Evolutionary conservation across 2,888 invertebrate genomes (phyloP).

Genomic region (Stenolophus ochropezus): DNA sequence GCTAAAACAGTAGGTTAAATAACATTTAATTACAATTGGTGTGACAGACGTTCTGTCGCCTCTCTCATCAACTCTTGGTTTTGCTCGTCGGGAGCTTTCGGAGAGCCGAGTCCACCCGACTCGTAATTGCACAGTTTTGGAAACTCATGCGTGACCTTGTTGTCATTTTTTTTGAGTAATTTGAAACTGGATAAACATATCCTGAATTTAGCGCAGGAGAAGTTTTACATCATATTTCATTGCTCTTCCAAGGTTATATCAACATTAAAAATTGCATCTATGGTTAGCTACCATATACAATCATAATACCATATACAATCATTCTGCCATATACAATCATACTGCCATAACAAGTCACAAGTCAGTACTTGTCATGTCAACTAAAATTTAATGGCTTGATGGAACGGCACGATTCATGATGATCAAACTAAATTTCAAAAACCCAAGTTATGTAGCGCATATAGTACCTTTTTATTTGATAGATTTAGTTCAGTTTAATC

Average conservation of each 20-base stretch:
- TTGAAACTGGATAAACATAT: conserved; percentile 28
- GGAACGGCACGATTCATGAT: too few relatives aligned
- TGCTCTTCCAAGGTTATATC: neutral
- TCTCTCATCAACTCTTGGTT: neutral
- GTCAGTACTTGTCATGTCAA: too few relatives aligned
- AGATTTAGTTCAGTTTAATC: too few relatives aligned
- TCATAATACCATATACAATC: too few relatives aligned
- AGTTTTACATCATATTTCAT: neutral
- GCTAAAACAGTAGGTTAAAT: conserved; percentile 40
- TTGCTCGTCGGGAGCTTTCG: neutral
- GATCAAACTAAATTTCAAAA: too few relatives aligned
- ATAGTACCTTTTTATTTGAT: too few relatives aligned
- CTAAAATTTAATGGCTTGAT: too few relatives aligned
- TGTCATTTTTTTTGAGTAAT: conserved; percentile 19
- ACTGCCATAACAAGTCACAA: too few relatives aligned
- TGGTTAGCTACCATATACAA: too few relatives aligned
- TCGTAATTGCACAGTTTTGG: conserved; percentile 24
- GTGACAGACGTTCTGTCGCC: conserved; percentile 25
- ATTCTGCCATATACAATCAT: too few relatives aligned
- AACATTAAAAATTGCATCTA: too few relatives aligned
- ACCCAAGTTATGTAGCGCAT: too few relatives aligned
- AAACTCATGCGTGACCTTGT: conserved; percentile 18
- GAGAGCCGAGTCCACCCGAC: conserved; percentile 8
- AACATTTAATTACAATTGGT: conserved; percentile 42
- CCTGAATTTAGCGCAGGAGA: neutral